Conservation (phyloP, 2,888 invertebrate species). For the Phymatocera aterrima region DNA sequence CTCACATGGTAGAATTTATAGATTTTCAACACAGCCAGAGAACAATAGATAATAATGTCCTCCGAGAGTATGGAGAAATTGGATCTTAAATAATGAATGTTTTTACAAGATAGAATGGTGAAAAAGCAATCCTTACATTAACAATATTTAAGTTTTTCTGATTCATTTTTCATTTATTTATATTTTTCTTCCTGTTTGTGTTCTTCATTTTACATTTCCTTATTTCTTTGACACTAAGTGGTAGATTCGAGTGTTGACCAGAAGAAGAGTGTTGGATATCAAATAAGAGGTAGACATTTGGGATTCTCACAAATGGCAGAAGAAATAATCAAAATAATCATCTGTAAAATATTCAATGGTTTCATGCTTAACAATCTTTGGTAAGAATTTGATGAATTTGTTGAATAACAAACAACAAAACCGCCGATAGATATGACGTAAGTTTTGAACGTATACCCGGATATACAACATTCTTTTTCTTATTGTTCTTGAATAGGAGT, state of each 20-base stretch:
- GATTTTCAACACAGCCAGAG: conserved; percentile 24
- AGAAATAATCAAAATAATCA: not conserved
- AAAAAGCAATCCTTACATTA: conserved; percentile 13
- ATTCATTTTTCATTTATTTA: not conserved
- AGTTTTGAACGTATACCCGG: too few relatives aligned
- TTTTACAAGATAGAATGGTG: conserved; percentile 34
- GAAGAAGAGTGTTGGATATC: conserved; percentile 28
- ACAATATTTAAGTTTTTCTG: conserved; percentile 23
- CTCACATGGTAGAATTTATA: conserved; percentile 23
- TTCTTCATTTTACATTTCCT: conserved; percentile 13
- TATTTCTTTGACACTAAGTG: not conserved
- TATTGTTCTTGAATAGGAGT: conserved; percentile 1
- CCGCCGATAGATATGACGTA: too few relatives aligned
- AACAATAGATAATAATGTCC: conserved; percentile 21
- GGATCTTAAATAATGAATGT: conserved; percentile 6
- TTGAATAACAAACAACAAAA: too few relatives aligned
- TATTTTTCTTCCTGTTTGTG: conserved; percentile 4
- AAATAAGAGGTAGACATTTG: not conserved
- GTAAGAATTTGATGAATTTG: too few relatives aligned
- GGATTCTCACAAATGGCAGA: not conserved
- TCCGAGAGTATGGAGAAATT: not conserved
- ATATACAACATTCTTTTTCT: conserved; percentile 33
- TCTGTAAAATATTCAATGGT: too few relatives aligned
- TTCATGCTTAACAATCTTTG: too few relatives aligned
- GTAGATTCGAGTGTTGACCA: conserved; percentile 10